Percentiles rank a stretch among this genome's conserved stretches.
phyloP scores from a whole-genome alignment of 1,140 invertebrate species.

The Drosophila trapezifrons region DNA sequence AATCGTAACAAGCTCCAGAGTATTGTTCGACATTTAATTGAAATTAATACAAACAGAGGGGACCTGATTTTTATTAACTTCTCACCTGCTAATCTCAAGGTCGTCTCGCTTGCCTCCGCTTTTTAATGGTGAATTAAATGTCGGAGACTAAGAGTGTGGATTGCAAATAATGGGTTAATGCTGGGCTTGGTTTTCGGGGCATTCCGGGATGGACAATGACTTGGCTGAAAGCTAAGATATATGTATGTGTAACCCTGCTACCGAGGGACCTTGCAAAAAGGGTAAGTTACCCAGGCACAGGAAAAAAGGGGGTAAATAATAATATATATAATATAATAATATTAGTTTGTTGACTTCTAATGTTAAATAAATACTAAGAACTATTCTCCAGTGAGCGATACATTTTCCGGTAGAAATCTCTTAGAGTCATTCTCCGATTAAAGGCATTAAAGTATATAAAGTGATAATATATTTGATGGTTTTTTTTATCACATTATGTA shows the following conservation, averaged over 20 bases:
- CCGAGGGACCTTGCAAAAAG: conserved; percentile 9
- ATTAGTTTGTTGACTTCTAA: too few species aligned
- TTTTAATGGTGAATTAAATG: conserved; percentile 45
- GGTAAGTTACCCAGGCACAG: background rate
- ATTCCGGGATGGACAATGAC: conserved; percentile 31
- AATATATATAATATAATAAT: too few species aligned
- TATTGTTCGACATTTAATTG: conserved; percentile 61
- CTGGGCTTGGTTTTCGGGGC: conserved; percentile 20
- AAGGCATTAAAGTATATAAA: too few species aligned
- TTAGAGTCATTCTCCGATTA: background rate
- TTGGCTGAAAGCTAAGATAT: conserved; percentile 1
- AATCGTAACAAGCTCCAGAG: conserved; percentile 39
- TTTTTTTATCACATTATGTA: too few species aligned
- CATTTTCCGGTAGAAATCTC: too few species aligned
- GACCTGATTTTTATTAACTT: conserved; percentile 51
- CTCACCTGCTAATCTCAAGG: conserved; percentile 71
- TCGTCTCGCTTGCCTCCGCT: conserved; percentile 19
- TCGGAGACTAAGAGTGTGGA: conserved; percentile 23
- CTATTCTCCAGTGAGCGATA: too few species aligned
- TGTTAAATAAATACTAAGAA: too few species aligned
- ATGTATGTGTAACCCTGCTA: background rate
- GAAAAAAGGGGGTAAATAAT: background rate
- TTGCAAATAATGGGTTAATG: conserved; percentile 41
- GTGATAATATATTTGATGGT: too few species aligned
- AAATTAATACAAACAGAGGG: conserved; percentile 37